These are phyloP conservation scores for Calephelis nemesis DNA, from an alignment of 1,140 invertebrate species.

Conservation along the genomic window DNA sequence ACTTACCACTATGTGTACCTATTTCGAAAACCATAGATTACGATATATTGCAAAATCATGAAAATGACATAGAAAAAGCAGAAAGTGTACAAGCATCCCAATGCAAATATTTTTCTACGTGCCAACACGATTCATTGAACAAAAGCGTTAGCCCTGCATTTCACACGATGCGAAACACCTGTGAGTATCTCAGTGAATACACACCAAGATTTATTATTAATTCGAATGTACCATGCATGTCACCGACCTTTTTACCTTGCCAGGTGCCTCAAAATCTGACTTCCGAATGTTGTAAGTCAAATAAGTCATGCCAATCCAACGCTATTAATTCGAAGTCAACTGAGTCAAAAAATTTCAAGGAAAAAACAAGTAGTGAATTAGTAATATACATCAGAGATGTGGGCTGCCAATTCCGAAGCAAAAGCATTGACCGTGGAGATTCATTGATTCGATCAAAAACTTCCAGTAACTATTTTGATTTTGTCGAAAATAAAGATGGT, in stretches of 20 bases:
- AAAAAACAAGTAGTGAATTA: constrained; percentile 38
- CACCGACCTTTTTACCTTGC: constrained; percentile 40
- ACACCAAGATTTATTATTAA: constrained; percentile 38
- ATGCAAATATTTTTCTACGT: constrained; percentile 40
- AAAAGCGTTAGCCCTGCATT: constrained; percentile 36
- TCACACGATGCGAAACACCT: constrained; percentile 39
- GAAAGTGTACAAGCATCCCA: constrained; percentile 38
- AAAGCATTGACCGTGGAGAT: constrained; percentile 36
- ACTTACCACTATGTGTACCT: constrained; percentile 61
- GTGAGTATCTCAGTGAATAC: constrained; percentile 43
- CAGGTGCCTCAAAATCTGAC: constrained; percentile 31
- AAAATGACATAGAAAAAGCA: constrained; percentile 36
- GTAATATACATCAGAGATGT: constrained; percentile 67
- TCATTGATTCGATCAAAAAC: constrained; percentile 39
- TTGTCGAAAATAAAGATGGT: constrained; percentile 35
- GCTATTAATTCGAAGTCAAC: constrained; percentile 33
- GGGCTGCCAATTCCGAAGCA: constrained; percentile 62
- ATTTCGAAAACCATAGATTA: constrained; percentile 50
- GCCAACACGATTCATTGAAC: constrained; percentile 35
- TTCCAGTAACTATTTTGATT: constrained; percentile 46
- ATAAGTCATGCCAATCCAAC: constrained; percentile 61
- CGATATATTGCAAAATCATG: constrained; percentile 35
- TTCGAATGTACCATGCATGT: constrained; percentile 34
- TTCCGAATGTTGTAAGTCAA: constrained; percentile 37
- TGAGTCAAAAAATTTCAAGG: constrained; percentile 16